Base-by-base conservation (phyloP, 2,113 vertebrate species). In the Coryphaenoides rupestris region DNA sequence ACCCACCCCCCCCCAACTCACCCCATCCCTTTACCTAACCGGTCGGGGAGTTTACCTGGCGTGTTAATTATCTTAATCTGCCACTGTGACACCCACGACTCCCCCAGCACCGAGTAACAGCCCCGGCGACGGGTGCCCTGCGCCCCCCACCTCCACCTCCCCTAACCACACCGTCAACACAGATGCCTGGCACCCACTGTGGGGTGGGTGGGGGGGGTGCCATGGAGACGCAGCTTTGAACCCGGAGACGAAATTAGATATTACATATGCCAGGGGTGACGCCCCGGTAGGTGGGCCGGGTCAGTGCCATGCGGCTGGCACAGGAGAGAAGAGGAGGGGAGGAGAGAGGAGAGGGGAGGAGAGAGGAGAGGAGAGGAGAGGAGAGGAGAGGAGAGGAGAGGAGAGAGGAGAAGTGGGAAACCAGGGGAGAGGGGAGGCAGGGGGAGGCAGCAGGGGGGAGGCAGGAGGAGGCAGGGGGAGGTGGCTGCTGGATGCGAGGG, bases 181-280 rank as follows among this genome's bases (percentile, higher is more conserved):
- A 66, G 66, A 77, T 68, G 63, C 68, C 56, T 65, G 33, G 5
- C 1, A 59, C 64, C 82, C 74, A 55, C 21, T 4, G 61, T 76
- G 57, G 62, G 49, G 79, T 73, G 70, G 64, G 76, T 70, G 68
- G 2, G 13, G 33, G 68, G 16, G 65, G 70, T 40, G 24, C 70
- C 73, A 57, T 2, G 22, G 72, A 83, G 72, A 1, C 78, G 77
- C 72, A 66, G 73, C 73, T 84, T 79, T 70, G 81, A 21, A 86
- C 86, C 21, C 78, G 66, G 67, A 84, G 87, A 87, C 88, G 76
- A 82, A 86, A 88, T 77, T 61, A 69, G 80, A 79, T 78, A 77
- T 72, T 72, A 82, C 68, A 59, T 14, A 63, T 46, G 85, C 84
- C 80, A 80, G 79, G 55, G 82, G 86, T 69, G 69, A 79, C 21